Base-by-base conservation (phyloP, 1,140 invertebrate species). In the Micrasema longulum region DNA sequence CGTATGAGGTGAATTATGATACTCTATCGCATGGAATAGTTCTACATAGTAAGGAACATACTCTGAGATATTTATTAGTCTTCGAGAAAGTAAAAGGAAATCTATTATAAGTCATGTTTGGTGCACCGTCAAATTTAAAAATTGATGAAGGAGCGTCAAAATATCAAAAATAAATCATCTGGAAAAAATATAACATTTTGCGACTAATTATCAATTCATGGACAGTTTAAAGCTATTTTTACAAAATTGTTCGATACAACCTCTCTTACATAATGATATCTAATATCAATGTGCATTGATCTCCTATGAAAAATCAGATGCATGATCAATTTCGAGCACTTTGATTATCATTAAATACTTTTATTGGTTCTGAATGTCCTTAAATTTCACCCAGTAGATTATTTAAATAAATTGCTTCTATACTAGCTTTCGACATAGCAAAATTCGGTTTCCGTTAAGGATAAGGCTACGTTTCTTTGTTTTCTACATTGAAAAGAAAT, bases 361-460 rank as follows among this genome's bases (percentile, higher is more conserved):
- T 38, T 38, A 38, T 38, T 7, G 36, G 5, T 7, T 12, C 5
- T 12, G 12, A 38, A 12, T 38, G 5, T 38, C 36, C 36, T 7
- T 5, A 10, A 4, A 47, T 7, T 47, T 47, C 6, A 47, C n/a
- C 4, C n/a, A 47, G 14, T 47, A 47, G 14, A 47, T 7, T 10
- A 43, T 47, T 64, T 41, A 65, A 71, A 71, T 67, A 79, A 31
- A 76, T 73, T 20, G 74, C 72, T 75, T 79, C 77, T 72, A 73
- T 78, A 20, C 67, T 53, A 20, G 74, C 77, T 36, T 78, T 75
- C 31, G 69, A 35, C 9, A 80, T 53, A 2, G 78, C 74, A 60
- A 82, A 78, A 80, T 62, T 84, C 81, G 5, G 81, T 77, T 77
- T 84, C 80, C n/a, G 76, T 79, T 11, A 71, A 80, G 12, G 78